Base-by-base conservation (phyloP, 2,888 invertebrate genomes). In the Lithophane socia region DNA sequence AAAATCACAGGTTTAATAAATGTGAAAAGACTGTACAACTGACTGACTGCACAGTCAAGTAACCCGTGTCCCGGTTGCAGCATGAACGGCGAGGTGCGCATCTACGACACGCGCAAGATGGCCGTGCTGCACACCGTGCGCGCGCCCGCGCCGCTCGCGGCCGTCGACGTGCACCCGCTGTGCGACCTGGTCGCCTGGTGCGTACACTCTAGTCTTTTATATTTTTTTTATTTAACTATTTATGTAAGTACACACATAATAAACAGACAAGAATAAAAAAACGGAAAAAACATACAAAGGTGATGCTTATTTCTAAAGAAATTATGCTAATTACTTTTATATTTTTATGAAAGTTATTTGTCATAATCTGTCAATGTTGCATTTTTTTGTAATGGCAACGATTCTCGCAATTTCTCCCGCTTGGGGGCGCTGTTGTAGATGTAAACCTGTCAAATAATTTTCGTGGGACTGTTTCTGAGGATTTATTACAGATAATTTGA, bases 121-220 rank as follows among this genome's bases (percentile, higher is more conserved):
- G 73, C 95, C 94, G 97, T 88, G 97, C 96, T 98, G 56, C 97
- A 97, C 86, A 97, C 97, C 44, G 97, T 98, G 92, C 97, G 97
- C 79, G 98, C 98, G 77, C 97, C 98, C 18, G 97, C 97, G 82
- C 98, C 98, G 87, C 98, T 99, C 89, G 98, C 98, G 70, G 98
- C 99, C 79, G 97, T 99, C 94, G 97, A 98, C 79, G 97, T 99
- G 75, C 99, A 99, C 95, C 97, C 98, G 83, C 97, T 97, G 77
- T 98, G 98, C 73, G 98, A 98, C 93, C 97, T 98, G 82, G 97
- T 99, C 90, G 99, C 99, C 60, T 99, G 99, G 99, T 98, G 94
- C 95, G 96, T 37, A 21, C 52, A 5, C n/a, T 63, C 8, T 65
- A 7, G 3, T 44, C 37, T 37, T 37, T 37, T 37, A 37, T 37